Base-by-base conservation (phyloP, 2,113 vertebrate species). In the Gallinago jamesoni region DNA sequence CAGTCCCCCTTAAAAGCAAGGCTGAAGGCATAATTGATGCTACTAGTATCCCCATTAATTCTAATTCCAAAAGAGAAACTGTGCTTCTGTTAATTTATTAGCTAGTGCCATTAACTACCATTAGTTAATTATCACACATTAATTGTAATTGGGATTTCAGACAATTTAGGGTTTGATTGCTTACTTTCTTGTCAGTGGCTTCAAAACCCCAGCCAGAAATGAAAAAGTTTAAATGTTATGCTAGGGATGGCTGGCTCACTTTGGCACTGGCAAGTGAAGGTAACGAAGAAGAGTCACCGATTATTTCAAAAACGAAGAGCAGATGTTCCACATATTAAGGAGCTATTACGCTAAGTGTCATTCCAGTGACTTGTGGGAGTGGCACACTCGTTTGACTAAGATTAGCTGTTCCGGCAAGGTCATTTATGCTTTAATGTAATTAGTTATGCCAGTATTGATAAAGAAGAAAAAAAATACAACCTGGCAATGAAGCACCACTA, bases 311-410 rank as follows among this genome's bases (percentile, higher is more conserved):
- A 95, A 59, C 0, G 4, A 86, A 87, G 94, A 95, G 84, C 97
- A 96, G 96, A 96, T 97, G 92, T 72, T 93, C 57, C 77, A 68
- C 86, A 63, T 64, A 93, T 93, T 87, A 79, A 78, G 55, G 21
- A 84, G 30, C 74, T 82, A 90, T 92, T 86, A 89, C 14, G 43
- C 67, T 89, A 94, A 89, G 73, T 76, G 83, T 95, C 88, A 90
- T 94, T 94, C 56, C 73, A 25, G 73, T 76, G 92, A 90, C 76
- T 59, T 85, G 53, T 81, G 74, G 64, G 62, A 92, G 87, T 79
- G 88, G 68, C 87, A 60, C 22, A 35, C 35, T 64, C 79, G 78
- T 90, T 78, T 84, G 62, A 70, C 47, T 78, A 73, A 72, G 63
- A 94, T 72, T 23, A 84, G 81, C 62, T 82, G 81, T 84, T 95